phyloP scores from a whole-genome alignment of 2,113 vertebrate genomes.

The Syngnathus scovelli region DNA sequence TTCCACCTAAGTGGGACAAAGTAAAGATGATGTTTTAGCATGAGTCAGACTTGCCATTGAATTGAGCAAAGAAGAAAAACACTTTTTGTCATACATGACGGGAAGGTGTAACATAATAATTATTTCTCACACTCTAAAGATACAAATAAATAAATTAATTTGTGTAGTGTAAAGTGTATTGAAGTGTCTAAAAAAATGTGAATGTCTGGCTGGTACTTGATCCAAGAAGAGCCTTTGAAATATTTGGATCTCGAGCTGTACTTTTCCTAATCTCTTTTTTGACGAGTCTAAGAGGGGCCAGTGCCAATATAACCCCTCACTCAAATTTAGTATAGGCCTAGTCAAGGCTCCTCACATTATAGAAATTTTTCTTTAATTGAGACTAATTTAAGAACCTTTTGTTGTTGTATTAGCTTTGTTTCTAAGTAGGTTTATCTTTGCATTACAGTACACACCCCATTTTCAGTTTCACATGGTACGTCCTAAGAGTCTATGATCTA shows the following conservation, averaged over 20 bases:
- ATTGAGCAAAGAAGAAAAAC: no score
- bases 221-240: background rate
- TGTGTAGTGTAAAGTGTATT: background rate
- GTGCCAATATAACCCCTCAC: background rate
- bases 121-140: background rate
- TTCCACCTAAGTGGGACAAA: no score
- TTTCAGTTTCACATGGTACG: background rate
- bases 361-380: background rate
- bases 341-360: background rate
- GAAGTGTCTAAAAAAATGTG: background rate
- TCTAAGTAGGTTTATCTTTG: background rate
- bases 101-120: no score
- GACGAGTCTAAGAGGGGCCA: background rate
- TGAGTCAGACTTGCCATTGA: no score
- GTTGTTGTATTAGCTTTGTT: background rate
- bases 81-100: no score
- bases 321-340: background rate
- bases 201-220: background rate
- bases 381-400: background rate
- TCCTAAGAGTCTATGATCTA: background rate
- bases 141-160: background rate
- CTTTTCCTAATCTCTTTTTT: conserved; percentile 1
- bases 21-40: no score
- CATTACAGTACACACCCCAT: background rate
- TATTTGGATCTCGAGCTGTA: background rate